Evolutionary conservation across 2,113 vertebrate genomes (phyloP).

Genomic region (Ammospiza nelsoni): DNA sequence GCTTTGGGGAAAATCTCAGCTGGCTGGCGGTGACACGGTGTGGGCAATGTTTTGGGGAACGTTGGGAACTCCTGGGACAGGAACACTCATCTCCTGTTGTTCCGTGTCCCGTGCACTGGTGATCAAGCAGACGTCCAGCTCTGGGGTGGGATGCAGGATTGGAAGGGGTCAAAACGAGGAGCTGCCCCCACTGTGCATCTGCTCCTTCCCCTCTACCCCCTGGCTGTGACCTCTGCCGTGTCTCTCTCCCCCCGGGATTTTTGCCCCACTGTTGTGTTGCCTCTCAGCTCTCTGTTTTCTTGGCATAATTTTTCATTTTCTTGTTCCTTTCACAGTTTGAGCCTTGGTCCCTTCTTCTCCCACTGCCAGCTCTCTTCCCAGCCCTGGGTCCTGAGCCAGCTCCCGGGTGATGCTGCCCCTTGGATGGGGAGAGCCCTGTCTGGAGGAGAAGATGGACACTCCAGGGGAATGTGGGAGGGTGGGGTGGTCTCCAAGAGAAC

Average conservation of each 20-base stretch:
- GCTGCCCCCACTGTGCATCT: not conserved
- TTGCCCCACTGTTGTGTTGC: not conserved
- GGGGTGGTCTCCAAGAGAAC: not conserved
- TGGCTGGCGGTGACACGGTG: not conserved
- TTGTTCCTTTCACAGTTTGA: not conserved
- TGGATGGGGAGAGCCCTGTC: accelerated
- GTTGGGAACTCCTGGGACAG: not conserved
- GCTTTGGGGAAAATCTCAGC: not conserved
- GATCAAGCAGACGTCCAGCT: not conserved
- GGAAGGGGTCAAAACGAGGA: not conserved
- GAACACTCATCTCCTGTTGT: not conserved
- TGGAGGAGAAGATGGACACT: not conserved
- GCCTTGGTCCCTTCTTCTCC: not conserved
- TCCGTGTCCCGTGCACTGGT: accelerated
- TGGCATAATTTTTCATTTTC: not conserved
- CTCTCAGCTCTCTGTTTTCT: not conserved
- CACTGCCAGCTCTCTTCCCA: not conserved
- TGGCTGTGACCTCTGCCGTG: not conserved
- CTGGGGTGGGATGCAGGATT: not conserved
- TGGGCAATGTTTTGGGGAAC: not conserved
- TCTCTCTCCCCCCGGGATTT: not conserved
- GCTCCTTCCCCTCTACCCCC: not conserved
- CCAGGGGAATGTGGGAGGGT: too few relatives aligned
- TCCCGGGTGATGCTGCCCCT: not conserved
- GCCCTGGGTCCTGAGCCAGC: accelerated